Conservation (phyloP, 2,113 vertebrate species). For the Callaeas wilsoni region DNA sequence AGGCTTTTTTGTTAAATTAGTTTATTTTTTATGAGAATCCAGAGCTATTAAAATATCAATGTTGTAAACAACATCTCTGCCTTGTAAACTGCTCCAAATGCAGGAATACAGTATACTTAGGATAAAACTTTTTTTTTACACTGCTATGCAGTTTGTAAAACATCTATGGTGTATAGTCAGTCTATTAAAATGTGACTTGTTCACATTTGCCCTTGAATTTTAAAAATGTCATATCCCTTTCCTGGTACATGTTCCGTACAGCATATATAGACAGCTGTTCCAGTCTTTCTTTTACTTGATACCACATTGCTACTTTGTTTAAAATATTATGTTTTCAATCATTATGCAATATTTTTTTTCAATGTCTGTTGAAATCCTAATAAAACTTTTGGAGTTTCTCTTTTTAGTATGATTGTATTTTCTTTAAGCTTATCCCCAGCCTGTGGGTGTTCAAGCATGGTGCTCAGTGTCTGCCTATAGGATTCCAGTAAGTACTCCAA, state of each 20-base stretch:
- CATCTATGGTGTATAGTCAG: constrained; percentile 15
- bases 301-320: constrained; percentile 64
- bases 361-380: constrained; percentile 72
- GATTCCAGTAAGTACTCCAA: background rate
- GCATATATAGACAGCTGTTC: constrained; percentile 56
- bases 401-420: constrained; percentile 36
- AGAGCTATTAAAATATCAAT: constrained; percentile 62
- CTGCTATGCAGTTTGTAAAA: constrained; percentile 68
- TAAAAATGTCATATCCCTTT: constrained; percentile 11
- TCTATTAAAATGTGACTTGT: constrained; percentile 37
- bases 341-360: constrained; percentile 68
- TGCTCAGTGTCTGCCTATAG: background rate
- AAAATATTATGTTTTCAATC: constrained; percentile 65
- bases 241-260: constrained; percentile 51
- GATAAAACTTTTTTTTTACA: constrained; percentile 41
- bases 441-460: background rate
- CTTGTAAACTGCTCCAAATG: constrained; percentile 62
- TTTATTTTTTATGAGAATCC: constrained; percentile 64
- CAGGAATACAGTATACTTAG: constrained; percentile 58
- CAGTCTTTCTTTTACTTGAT: constrained; percentile 64
- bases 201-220: constrained; percentile 52
- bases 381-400: constrained; percentile 70
- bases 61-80: constrained; percentile 56
- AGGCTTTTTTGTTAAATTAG: constrained; percentile 47
- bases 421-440: background rate